Conservation (phyloP, 2,797 vertebrate species). For the Crax fasciolata region DNA sequence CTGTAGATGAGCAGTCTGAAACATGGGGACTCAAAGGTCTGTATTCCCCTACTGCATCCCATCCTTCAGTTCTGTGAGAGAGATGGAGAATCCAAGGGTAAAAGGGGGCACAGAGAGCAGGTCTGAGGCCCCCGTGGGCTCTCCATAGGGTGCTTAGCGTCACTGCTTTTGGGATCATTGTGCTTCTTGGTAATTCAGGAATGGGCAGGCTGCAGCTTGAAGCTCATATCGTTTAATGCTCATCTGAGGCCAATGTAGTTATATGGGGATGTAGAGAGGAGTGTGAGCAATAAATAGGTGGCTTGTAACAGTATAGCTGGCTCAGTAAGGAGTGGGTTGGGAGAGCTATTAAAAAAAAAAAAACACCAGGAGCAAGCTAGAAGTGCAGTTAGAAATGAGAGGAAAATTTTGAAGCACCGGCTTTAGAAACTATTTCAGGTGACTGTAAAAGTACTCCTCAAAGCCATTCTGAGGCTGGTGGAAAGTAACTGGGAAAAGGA, state of each 20-base stretch:
- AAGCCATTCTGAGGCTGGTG: constrained; percentile 24
- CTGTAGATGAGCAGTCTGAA: background rate
- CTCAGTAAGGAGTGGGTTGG: constrained; percentile 48
- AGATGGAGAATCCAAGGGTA: background rate
- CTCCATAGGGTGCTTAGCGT: constrained; percentile 28
- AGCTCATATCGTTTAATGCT: constrained; percentile 52
- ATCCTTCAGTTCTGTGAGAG: background rate
- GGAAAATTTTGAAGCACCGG: constrained; percentile 46
- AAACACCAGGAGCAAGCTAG: constrained; percentile 41
- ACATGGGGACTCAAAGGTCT: background rate
- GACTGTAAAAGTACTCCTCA: constrained; percentile 25
- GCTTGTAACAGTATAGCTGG: constrained; percentile 65
- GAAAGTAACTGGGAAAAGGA: constrained; percentile 43
- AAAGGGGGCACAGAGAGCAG: background rate
- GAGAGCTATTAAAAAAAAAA: constrained; percentile 58
- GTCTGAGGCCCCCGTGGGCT: background rate
- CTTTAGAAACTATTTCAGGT: constrained; percentile 57
- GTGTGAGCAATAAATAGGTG: constrained; percentile 69
- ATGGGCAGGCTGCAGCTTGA: constrained; percentile 11
- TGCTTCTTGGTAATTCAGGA: constrained; percentile 7
- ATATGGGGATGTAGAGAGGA: constrained; percentile 67
- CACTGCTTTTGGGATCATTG: constrained; percentile 7
- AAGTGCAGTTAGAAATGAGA: constrained; percentile 64
- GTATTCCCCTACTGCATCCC: background rate
- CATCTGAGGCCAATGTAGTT: constrained; percentile 66